Conservation (phyloP, 2,888 invertebrate genomes). For the Scaptomyza parva region DNA sequence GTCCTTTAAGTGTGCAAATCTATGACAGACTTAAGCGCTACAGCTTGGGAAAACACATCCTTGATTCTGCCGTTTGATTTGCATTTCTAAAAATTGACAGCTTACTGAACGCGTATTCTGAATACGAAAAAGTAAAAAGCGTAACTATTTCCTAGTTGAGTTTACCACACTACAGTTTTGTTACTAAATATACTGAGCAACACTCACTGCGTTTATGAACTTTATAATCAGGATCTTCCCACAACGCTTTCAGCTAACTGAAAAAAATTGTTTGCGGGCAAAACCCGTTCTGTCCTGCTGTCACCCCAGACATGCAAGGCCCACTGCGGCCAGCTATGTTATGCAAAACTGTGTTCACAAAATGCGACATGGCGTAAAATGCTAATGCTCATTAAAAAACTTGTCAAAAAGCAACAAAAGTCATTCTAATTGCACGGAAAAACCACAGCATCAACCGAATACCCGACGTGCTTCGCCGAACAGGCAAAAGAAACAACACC, state of each 20-base stretch:
- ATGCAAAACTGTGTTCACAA: conserved; percentile 31
- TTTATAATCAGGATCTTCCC: too few relatives aligned
- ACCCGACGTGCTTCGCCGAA: conserved; percentile 22
- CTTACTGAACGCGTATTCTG: too few relatives aligned
- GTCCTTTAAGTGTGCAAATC: too few relatives aligned
- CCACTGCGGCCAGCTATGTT: conserved; percentile 1
- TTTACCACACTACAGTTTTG: not conserved
- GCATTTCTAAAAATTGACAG: too few relatives aligned
- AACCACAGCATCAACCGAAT: conserved; percentile 44
- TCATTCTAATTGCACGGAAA: conserved; percentile 57
- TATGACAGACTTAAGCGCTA: too few relatives aligned
- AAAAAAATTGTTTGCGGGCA: conserved; percentile 14
- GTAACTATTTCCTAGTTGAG: too few relatives aligned
- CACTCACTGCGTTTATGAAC: too few relatives aligned
- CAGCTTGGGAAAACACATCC: too few relatives aligned
- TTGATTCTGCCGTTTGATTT: too few relatives aligned
- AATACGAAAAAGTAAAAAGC: too few relatives aligned
- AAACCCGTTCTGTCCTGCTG: conserved; percentile 31
- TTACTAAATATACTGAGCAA: too few relatives aligned
- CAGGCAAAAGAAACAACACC: conserved; percentile 60
- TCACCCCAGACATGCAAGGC: conserved; percentile 31
- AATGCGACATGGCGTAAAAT: conserved; percentile 40
- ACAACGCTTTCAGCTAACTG: not conserved
- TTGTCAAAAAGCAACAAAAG: conserved; percentile 40
- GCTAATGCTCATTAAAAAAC: conserved; percentile 70